Base-by-base conservation (phyloP, 37 sponge, comb jelly and placozoan genomes). In the Hormiphora californensis region DNA sequence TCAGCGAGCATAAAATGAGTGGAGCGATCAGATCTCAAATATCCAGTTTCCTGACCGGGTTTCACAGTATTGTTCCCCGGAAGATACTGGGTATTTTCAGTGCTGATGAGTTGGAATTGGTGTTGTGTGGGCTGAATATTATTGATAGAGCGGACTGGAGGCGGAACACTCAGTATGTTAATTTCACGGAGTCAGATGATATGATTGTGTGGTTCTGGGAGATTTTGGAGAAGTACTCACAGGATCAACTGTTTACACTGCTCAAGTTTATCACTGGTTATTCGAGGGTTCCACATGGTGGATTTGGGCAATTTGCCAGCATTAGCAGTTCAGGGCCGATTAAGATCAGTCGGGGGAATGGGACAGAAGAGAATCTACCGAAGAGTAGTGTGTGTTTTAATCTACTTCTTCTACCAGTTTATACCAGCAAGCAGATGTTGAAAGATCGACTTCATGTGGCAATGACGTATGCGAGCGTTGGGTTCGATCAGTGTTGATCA, bases 261-360 rank as follows among this genome's bases (percentile, higher is more conserved):
- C 87, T 92, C 9, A 89, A 92, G 59, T 92, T 92, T 65, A 39
- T 88, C 22, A 92, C 93, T 67, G 90, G 91, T 31, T 90, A 89
- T 22, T 89, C 93, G 17, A 35, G 89, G 21, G 86, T 90, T 0
- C 93, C 93, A 23, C 89, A 69, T 44, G 89, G 91, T 7, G 93
- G 93, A 0, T 92, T 92, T 54, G 25, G 65, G 15, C 54, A 54
- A 57, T 73, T 92, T 15, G 65, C 89, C 49, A 90, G 90, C 34
- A 40, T 73, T n/a, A 46, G 81, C 27, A 73, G 81, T 17, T 73
- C 81, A 2, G 81, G 81, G 19, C 81, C 81, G 4, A 40, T 73
- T 46, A 73, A 73, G 81, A 73, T 73, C 44, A 73, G 81, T 32
- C 40, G 22, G 27, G 81, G 46, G 0, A 73, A 73, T 40, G 81